Evolutionary conservation across 2,797 vertebrate species (phyloP), one percentile per base, ranked within the genome.

Genomic region (Zalophus californianus): DNA sequence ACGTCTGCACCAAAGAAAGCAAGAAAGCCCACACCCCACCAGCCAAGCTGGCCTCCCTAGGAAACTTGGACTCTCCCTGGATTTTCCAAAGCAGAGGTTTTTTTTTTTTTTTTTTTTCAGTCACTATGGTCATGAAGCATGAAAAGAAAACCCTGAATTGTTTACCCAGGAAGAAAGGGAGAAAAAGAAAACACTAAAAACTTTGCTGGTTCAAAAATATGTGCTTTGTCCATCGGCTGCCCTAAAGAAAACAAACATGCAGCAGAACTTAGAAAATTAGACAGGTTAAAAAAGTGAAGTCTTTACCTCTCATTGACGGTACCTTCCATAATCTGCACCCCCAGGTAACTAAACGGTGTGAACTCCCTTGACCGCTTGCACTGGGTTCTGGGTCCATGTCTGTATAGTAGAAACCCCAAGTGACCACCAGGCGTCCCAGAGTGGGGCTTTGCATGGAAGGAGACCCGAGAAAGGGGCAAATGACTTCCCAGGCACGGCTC

Each of bases 161-260:
- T 96, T 97, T 91, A 38, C 95, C 87, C 90, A 86, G 86, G 83
- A 72, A 93, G 85, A 93, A 41, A 90, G 44, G 60, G 41, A 64
- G 48, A 86, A 29, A 77, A 86, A 94, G 38, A 82, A 88, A 92
- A 80, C 95, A 85, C 38, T 23, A 29, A 87, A 87, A 62, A 35
- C 15, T 7, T 12, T 11, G n/a, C 38, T 21, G 11, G 78, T 91
- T 96, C 52, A 92, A 96, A 96, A 93, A 64, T 2, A 23, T 27
- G 6, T 3, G 20, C 56, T 89, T 75, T 68, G 86, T 86, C 82
- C 73, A 70, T 27, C 52, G 35, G 38, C 75, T 52, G 29, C 93
- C 70, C 75, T 62, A 29, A 44, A 84, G n/a, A 48, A 70, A 70
- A 21, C 27, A 10, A n/a, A 9, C 25, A 35, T 0, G 16, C n/a